Evolutionary conservation across 2,113 vertebrate genomes (phyloP).

Genomic region (Bothrops jararaca): DNA sequence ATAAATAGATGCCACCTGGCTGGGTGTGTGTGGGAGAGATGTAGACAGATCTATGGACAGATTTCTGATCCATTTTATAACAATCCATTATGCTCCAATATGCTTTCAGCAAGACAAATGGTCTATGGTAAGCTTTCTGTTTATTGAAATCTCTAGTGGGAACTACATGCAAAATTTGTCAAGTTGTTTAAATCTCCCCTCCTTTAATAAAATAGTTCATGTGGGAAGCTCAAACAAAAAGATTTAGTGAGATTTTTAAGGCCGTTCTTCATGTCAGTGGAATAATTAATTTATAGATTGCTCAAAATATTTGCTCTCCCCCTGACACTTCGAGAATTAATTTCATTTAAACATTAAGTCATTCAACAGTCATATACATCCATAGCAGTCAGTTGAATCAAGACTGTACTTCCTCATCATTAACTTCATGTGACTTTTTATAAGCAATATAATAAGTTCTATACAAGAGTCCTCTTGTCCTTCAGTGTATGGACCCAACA

Average conservation of each 20-base stretch:
- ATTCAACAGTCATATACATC: slow-evolving; percentile 28
- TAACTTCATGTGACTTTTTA: slow-evolving; percentile 24
- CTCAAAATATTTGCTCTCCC: slow-evolving; percentile 33
- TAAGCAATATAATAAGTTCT: neutral
- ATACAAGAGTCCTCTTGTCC: neutral
- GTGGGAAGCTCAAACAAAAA: slow-evolving; percentile 50
- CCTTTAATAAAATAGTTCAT: slow-evolving; percentile 38
- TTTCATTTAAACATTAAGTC: slow-evolving; percentile 9
- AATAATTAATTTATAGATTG: neutral
- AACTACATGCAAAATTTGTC: slow-evolving; percentile 32
- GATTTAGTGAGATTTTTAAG: slow-evolving; percentile 52
- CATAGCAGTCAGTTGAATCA: slow-evolving; percentile 38
- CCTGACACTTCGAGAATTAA: neutral
- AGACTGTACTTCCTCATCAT: slow-evolving; percentile 36
- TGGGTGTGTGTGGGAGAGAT: slow-evolving; percentile 5
- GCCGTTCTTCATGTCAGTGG: slow-evolving; percentile 50
- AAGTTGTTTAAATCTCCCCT: slow-evolving; percentile 35
- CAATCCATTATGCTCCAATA: slow-evolving; percentile 43
- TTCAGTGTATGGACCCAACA: neutral
- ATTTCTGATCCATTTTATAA: slow-evolving; percentile 40
- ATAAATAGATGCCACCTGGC: slow-evolving; percentile 25
- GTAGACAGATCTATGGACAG: slow-evolving; percentile 7
- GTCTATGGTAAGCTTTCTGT: slow-evolving; percentile 49
- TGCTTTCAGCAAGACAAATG: slow-evolving; percentile 47
- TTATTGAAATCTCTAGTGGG: slow-evolving; percentile 46